Evolutionary conservation across 35 echinoderm and acorn worm genomes (phyloP).

Genomic region (Lytechinus pictus): DNA sequence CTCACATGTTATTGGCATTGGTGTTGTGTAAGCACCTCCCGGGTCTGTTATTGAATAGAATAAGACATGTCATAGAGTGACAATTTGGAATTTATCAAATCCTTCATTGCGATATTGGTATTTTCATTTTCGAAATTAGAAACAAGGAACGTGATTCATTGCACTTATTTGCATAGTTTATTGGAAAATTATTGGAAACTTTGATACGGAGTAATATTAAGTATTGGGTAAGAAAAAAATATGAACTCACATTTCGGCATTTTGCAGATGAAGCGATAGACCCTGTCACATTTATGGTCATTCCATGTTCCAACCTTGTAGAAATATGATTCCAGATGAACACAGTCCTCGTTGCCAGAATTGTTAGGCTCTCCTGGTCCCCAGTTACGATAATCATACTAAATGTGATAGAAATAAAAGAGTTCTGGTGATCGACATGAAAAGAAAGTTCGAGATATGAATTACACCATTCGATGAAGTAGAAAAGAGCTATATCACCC

Average conservation of each 20-base stretch:
- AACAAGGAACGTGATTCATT: not conserved
- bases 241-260: constrained; percentile 53
- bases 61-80: not conserved
- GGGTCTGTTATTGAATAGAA: not conserved
- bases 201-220: not conserved
- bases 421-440: no score
- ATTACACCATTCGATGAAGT: no score
- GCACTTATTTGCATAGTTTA: no score
- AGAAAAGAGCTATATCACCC: no score
- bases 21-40: not conserved
- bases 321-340: constrained; percentile 48
- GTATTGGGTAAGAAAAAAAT: no score
- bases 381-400: constrained; percentile 75
- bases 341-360: constrained; percentile 69
- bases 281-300: constrained; percentile 42
- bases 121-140: not conserved
- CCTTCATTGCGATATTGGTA: not conserved
- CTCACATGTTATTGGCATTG: not conserved
- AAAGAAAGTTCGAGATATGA: no score
- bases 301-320: constrained; percentile 75
- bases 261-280: constrained; percentile 67
- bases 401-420: not conserved
- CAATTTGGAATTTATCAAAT: not conserved
- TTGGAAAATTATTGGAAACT: not conserved
- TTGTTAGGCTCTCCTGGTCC: constrained; percentile 66